These are phyloP conservation scores for Bovichtus variegatus DNA, from an alignment of 2,797 vertebrate species.

Conservation along the genomic window DNA sequence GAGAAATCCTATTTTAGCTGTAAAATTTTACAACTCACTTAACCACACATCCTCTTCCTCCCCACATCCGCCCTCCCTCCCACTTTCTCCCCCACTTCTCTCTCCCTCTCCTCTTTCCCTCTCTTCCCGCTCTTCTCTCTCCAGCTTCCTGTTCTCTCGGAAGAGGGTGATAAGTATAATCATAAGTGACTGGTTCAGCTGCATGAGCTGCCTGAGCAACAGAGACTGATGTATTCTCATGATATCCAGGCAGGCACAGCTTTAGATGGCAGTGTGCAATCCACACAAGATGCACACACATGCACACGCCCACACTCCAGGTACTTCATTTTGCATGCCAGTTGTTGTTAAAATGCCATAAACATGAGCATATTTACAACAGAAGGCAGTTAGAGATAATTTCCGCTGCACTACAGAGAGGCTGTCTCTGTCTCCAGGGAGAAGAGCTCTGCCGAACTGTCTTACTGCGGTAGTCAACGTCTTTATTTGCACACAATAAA, in stretches of 20 bases:
- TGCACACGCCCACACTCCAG: constrained; percentile 41
- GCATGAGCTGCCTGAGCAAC: constrained; percentile 58
- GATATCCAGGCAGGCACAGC: constrained; percentile 58
- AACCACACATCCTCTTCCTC: constrained; percentile 39
- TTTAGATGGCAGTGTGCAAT: constrained; percentile 61
- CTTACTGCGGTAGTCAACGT: constrained; percentile 40
- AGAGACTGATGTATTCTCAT: constrained; percentile 64
- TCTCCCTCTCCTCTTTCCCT: constrained; percentile 11
- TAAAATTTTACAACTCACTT: constrained; percentile 72
- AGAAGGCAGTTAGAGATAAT: constrained; percentile 70
- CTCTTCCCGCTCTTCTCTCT: constrained; percentile 50
- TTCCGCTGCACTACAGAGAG: constrained; percentile 59
- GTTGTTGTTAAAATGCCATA: constrained; percentile 72
- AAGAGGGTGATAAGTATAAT: constrained; percentile 74
- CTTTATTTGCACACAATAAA: constrained; percentile 56
- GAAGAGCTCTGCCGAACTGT: constrained; percentile 47
- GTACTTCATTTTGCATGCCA: constrained; percentile 54
- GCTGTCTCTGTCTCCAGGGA: constrained; percentile 63
- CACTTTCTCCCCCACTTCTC: not conserved
- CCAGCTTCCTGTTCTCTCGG: constrained; percentile 58
- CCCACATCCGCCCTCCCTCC: not conserved
- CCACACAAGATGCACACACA: constrained; percentile 17
- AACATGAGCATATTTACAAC: constrained; percentile 71
- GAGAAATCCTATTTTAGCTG: constrained; percentile 65
- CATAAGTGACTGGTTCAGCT: constrained; percentile 76